Evolutionary conservation across 2,888 invertebrate genomes (phyloP), one percentile per base, ranked within the genome.

Genomic region (Geophilus truncorum): DNA sequence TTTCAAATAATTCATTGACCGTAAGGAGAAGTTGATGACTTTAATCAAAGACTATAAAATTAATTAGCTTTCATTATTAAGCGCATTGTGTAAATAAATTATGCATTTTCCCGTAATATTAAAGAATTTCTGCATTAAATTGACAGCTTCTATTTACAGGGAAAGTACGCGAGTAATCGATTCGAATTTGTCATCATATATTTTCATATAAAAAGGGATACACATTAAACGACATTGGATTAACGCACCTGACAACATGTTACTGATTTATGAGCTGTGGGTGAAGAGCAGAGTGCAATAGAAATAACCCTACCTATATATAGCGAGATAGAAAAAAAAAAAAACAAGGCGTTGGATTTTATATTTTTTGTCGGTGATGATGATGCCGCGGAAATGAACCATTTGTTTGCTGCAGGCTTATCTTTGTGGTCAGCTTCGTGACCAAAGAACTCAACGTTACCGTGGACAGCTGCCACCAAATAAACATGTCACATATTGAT

Each of bases 381-480:
- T 70, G 70, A 70, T 28, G 70, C 70, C 70, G 70, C 70, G 70
- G 70, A 70, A 70, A 70, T 70, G 70, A 70, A 28, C 70, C 70
- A 70, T 70, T 70, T 70, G 70, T 28, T 70, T 70, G 70, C 70
- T 25, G 28, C 25, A 28, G 70, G 25, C 70, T 70, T 70, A 70
- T 70, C 70, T 70, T 70, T 25, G 70, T 28, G 70, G 70, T 70
- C 70, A 70, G 70, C 70, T 70, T 70, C 70, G 70, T 70, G 70
- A 70, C 70, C 70, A 70, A 70, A 70, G 70, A 70, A 70, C 70
- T 28, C 70, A 70, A 70, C 28, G 10, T 25, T 70, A 70, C 25
- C 70, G 70, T 70, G 70, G 70, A 70, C 70, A 70, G 70, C 70
- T 70, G 70, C 70, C 70, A 70, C 70, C 70, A 70, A 70, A 70